Percentiles rank a stretch among this genome's conserved stretches.
phyloP scores from a whole-genome alignment of 2,797 vertebrate species.

The Ceyx erithaca region DNA sequence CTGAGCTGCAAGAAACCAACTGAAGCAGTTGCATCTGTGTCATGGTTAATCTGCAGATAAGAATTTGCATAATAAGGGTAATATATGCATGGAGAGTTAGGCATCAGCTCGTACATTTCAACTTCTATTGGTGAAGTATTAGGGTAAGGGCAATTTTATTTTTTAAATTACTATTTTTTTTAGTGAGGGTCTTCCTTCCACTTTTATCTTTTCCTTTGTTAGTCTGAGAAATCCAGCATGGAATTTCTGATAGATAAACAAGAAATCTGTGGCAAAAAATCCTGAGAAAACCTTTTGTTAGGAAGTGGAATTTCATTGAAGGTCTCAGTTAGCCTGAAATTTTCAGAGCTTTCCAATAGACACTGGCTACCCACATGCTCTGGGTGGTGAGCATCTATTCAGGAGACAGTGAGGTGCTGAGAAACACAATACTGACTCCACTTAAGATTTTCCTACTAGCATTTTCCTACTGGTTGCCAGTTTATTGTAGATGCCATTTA shows the following conservation, averaged over 20 bases:
- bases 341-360: neutral
- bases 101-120: neutral
- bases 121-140: neutral
- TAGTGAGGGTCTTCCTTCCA: neutral
- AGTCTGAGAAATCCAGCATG: neutral
- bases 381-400: neutral
- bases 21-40: neutral
- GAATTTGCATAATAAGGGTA: neutral
- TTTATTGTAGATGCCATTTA: neutral
- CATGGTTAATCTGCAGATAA: neutral
- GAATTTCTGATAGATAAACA: neutral
- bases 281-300: neutral
- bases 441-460: neutral
- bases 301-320: neutral
- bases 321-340: accelerated
- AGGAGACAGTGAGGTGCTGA: neutral
- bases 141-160: neutral
- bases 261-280: neutral
- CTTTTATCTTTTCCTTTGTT: neutral
- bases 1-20: neutral
- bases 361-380: neutral
- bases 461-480: neutral
- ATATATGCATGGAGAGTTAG: neutral
- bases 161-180: neutral
- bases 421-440: neutral